Percentiles rank a stretch among this genome's conserved stretches.
These are phyloP conservation scores for Drosophila macrospina DNA, from an alignment of 2,888 invertebrate genomes.

Conservation along the genomic window DNA sequence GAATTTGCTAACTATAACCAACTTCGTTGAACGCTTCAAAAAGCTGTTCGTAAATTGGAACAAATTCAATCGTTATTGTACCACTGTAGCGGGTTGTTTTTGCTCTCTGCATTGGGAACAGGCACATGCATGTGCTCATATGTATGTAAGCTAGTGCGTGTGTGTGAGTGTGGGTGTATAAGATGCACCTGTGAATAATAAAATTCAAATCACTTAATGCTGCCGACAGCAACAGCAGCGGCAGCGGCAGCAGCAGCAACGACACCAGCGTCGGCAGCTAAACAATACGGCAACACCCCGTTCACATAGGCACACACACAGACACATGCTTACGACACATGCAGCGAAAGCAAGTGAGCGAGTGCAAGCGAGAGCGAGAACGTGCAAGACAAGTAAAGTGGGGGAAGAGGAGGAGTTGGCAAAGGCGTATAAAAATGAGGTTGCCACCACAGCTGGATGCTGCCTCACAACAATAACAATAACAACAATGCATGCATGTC, in stretches of 20 bases:
- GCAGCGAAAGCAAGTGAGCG: slow-evolving; percentile 8
- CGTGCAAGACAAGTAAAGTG: slow-evolving; percentile 1
- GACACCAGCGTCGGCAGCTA: slow-evolving; percentile 50
- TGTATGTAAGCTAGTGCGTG: not conserved
- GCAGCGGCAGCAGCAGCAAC: slow-evolving; percentile 26
- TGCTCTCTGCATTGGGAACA: slow-evolving; percentile 11
- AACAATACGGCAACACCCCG: slow-evolving; percentile 80
- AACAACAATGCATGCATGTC: slow-evolving; percentile 44
- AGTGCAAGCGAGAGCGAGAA: slow-evolving; percentile 16
- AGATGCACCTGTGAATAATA: slow-evolving; percentile 80
- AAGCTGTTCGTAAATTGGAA: not conserved
- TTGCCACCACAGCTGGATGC: slow-evolving; percentile 75
- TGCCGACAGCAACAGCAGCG: slow-evolving; percentile 45
- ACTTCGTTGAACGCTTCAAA: not conserved
- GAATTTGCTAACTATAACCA: too few species aligned
- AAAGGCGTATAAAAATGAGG: slow-evolving; percentile 68
- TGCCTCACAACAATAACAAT: slow-evolving; percentile 48
- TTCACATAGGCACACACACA: slow-evolving; percentile 29
- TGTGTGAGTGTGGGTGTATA: slow-evolving; percentile 41
- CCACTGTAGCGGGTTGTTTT: slow-evolving; percentile 36
- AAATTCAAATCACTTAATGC: slow-evolving; percentile 83
- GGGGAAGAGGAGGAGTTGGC: slow-evolving; percentile 16
- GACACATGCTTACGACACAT: slow-evolving; percentile 1
- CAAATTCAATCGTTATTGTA: not conserved
- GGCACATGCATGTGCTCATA: slow-evolving; percentile 15